A percentile compares a stretch with the other conserved stretches of the same genome.
Evolutionary conservation across 2,797 vertebrate genomes (phyloP).

Genomic region (Esox lucius): DNA sequence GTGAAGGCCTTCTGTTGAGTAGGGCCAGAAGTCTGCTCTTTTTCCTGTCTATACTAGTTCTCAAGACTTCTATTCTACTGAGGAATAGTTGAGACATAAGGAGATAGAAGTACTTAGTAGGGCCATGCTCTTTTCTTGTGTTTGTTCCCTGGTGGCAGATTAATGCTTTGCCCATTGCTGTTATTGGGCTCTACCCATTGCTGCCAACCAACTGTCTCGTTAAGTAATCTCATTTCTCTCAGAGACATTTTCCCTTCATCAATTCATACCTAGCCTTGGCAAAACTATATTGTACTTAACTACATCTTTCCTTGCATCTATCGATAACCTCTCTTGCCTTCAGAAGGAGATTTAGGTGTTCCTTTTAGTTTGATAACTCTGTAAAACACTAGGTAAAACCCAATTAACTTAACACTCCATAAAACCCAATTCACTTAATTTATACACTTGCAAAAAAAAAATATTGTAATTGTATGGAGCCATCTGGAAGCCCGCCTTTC

Average conservation of each 20-base stretch:
- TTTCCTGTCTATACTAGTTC: not conserved
- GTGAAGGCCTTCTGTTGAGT: constrained; percentile 27
- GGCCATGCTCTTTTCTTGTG: constrained; percentile 9
- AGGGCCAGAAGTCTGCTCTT: not conserved
- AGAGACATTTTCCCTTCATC: not conserved
- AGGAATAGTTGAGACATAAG: not conserved
- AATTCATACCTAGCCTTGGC: not conserved
- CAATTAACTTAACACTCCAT: too few species aligned
- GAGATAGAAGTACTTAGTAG: not conserved
- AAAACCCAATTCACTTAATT: too few species aligned
- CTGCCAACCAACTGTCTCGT: constrained; percentile 5
- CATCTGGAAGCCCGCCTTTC: too few species aligned
- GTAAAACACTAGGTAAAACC: too few species aligned
- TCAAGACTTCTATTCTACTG: not conserved
- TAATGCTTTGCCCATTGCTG: not conserved
- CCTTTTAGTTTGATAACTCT: too few species aligned
- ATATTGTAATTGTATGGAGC: too few species aligned
- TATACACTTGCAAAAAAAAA: too few species aligned
- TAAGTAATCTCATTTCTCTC: not conserved
- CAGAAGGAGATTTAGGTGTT: not conserved
- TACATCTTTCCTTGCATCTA: not conserved
- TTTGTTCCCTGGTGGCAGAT: not conserved
- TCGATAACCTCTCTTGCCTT: not conserved
- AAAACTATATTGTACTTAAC: not conserved
- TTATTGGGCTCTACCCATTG: not conserved